phyloP scores from a whole-genome alignment of 1,140 invertebrate species.

The Magallana gigas region DNA sequence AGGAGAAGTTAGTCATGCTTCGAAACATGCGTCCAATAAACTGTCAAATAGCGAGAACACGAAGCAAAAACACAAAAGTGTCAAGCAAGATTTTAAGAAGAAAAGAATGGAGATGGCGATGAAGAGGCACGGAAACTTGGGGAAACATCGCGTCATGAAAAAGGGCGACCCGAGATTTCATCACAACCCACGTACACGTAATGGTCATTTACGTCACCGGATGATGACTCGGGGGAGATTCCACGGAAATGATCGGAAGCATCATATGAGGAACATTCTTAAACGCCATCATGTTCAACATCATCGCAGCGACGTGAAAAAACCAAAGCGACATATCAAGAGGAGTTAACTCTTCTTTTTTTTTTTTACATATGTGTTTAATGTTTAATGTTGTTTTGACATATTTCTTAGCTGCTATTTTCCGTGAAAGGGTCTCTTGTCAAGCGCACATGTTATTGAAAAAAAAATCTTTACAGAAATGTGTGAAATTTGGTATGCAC shows the following conservation, averaged over 20 bases:
- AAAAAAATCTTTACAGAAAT: background rate
- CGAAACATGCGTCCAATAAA: background rate
- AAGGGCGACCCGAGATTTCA: slow-evolving; percentile 20
- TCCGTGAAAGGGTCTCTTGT: background rate
- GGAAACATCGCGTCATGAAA: slow-evolving; percentile 21
- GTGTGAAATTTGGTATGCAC: background rate
- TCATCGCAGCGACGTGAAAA: background rate
- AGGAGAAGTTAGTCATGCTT: background rate
- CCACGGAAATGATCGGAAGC: background rate
- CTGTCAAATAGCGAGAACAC: background rate
- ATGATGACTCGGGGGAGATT: background rate
- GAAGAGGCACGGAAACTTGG: background rate
- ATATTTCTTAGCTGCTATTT: background rate
- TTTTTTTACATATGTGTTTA: background rate
- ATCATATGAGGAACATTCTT: background rate
- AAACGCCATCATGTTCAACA: slow-evolving; percentile 7
- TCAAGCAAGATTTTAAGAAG: background rate
- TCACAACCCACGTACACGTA: background rate
- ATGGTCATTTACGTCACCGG: background rate
- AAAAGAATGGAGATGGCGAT: slow-evolving; percentile 8
- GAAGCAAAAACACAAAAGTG: background rate
- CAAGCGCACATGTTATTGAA: slow-evolving; percentile 27
- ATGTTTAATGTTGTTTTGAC: background rate
- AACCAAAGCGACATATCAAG: slow-evolving; percentile 15
- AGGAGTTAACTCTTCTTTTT: background rate